These are phyloP conservation scores for Subacronicta megacephala DNA, from an alignment of 2,888 invertebrate species.

Conservation along the genomic window DNA sequence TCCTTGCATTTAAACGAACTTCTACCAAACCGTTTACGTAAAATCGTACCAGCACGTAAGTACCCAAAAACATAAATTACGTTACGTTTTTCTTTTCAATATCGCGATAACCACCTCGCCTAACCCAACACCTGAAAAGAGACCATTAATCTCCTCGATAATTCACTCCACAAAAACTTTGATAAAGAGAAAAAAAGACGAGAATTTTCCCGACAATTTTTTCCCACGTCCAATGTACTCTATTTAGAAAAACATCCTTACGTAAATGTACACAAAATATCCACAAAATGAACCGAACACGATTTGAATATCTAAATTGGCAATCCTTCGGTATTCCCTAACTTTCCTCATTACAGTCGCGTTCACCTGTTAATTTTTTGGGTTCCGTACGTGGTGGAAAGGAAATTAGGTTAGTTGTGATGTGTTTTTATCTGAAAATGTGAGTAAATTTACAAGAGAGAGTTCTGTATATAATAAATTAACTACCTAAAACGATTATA, in stretches of 20 bases:
- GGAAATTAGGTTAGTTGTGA: neutral
- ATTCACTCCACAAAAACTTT: slow-evolving; percentile 41
- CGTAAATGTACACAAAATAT: slow-evolving; percentile 62
- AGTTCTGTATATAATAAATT: no score
- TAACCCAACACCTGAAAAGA: slow-evolving; percentile 28
- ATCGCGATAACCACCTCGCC: slow-evolving; percentile 26
- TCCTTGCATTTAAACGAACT: neutral
- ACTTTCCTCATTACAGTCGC: slow-evolving; percentile 83
- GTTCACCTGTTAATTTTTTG: slow-evolving; percentile 84
- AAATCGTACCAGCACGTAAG: neutral
- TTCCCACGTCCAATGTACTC: slow-evolving; percentile 27
- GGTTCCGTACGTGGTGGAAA: slow-evolving; percentile 28
- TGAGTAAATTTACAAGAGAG: neutral
- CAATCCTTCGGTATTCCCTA: slow-evolving; percentile 77
- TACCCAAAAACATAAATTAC: slow-evolving; percentile 30
- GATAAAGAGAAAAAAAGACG: slow-evolving; percentile 20
- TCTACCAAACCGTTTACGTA: neutral
- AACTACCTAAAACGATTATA: no score
- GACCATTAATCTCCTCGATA: slow-evolving; percentile 46
- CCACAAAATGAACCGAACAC: slow-evolving; percentile 76
- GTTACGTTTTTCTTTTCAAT: slow-evolving; percentile 20
- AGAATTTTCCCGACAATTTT: slow-evolving; percentile 20
- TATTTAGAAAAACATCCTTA: slow-evolving; percentile 52
- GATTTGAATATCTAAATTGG: slow-evolving; percentile 89
- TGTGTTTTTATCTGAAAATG: neutral